Evolutionary conservation across 2,113 vertebrate genomes (phyloP).

Genomic region (Melanerpes formicivorus): DNA sequence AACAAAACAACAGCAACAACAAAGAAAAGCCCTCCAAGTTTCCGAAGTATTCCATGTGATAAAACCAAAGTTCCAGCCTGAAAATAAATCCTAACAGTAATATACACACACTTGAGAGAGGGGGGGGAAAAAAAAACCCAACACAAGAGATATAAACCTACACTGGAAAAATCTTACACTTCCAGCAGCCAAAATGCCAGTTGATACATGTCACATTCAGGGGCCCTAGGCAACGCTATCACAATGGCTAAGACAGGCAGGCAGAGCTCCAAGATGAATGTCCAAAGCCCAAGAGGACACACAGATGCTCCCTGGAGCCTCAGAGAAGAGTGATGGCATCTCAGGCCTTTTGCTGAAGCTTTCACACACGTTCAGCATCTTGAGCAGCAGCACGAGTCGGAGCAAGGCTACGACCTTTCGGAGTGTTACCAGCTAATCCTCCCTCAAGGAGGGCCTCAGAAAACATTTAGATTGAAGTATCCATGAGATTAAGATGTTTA

Average conservation of each 20-base stretch:
- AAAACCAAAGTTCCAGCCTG: constrained; percentile 32
- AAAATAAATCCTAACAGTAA: constrained; percentile 56
- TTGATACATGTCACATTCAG: constrained; percentile 48
- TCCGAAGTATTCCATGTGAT: constrained; percentile 49
- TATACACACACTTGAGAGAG: background rate
- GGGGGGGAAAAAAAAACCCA: background rate
- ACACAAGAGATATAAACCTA: constrained; percentile 36
- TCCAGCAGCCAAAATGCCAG: constrained; percentile 56
- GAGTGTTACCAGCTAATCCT: constrained; percentile 9
- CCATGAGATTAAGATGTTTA: constrained; percentile 61
- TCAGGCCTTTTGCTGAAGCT: constrained; percentile 50
- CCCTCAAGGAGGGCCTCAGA: background rate
- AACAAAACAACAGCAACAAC: background rate
- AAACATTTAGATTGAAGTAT: constrained; percentile 47
- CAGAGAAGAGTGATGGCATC: constrained; percentile 30
- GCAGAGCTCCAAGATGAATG: constrained; percentile 42
- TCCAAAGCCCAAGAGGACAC: constrained; percentile 44
- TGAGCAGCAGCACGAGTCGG: background rate
- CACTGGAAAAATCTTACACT: constrained; percentile 64
- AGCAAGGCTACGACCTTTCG: constrained; percentile 18
- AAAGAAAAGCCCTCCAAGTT: background rate
- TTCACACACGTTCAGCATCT: constrained; percentile 7
- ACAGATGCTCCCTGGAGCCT: constrained; percentile 25
- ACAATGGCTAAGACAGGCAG: constrained; percentile 59
- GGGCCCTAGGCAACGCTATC: constrained; percentile 44